These are phyloP conservation scores for Melanotaenia nigrans DNA, from an alignment of 2,797 vertebrate species.

Conservation along the genomic window DNA sequence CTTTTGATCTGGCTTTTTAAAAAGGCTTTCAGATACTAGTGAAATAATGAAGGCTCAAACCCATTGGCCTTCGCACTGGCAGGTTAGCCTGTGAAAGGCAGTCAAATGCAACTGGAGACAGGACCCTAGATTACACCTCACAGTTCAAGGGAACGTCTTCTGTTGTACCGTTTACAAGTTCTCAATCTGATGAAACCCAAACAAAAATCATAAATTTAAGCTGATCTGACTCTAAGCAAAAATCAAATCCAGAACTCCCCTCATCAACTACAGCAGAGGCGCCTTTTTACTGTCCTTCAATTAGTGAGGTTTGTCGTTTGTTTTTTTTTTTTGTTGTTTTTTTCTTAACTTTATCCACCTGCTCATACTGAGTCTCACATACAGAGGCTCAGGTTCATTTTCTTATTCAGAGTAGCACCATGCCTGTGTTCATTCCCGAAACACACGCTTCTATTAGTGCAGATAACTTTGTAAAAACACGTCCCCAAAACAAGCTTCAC, in stretches of 20 bases:
- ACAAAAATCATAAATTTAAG: conserved; percentile 1
- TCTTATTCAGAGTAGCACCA: conserved; percentile 82
- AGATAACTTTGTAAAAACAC: conserved; percentile 70
- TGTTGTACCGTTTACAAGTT: conserved; percentile 52
- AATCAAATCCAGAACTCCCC: conserved; percentile 12
- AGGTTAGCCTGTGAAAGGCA: conserved; percentile 56
- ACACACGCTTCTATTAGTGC: conserved; percentile 85
- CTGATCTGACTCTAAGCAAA: conserved; percentile 4
- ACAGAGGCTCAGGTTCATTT: conserved; percentile 66
- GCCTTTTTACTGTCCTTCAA: conserved; percentile 27
- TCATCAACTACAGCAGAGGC: conserved; percentile 20
- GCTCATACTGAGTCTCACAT: conserved; percentile 41
- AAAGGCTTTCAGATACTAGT: conserved; percentile 75
- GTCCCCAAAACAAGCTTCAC: conserved; percentile 57
- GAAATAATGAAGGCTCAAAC: conserved; percentile 68
- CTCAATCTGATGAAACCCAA: conserved; percentile 18
- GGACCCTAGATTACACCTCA: conserved; percentile 26
- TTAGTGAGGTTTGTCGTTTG: conserved; percentile 44
- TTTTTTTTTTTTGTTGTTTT: neutral
- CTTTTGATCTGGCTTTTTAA: conserved; percentile 79
- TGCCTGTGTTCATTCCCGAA: conserved; percentile 75
- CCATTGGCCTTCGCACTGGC: conserved; percentile 48
- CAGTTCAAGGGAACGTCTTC: conserved; percentile 23
- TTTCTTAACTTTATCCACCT: conserved; percentile 12
- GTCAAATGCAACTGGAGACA: conserved; percentile 47